Base-by-base conservation (phyloP, 2,888 invertebrate genomes). In the Nomada ferruginata region DNA sequence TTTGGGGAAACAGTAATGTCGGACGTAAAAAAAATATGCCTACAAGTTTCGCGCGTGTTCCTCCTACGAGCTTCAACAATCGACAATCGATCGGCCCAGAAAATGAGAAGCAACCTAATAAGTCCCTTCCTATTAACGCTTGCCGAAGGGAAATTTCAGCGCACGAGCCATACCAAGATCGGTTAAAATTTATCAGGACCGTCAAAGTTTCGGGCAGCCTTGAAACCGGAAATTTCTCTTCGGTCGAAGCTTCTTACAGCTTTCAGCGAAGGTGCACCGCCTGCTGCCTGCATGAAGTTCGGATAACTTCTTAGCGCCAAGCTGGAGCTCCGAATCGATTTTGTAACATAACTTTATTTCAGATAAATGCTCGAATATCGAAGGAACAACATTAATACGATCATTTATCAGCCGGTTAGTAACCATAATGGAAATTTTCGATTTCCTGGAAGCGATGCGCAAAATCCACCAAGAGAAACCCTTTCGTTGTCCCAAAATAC, bases 211-310 rank as follows among this genome's bases (percentile, higher is more conserved):
- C 76, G 68, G 77, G 75, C 75, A 61, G 75, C 36, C 76, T 36
- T 52, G 57, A 59, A 44, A 76, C 76, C 79, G 79, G 79, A 79
- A 79, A 79, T 79, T 79, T 79, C 77, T 70, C 79, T 64, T 76
- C 69, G 79, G 15, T 76, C 52, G 64, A 79, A 79, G 76, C 77
- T 79, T 76, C 79, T 79, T 79, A 79, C 52, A 76, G 50, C 76
- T 79, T 79, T 79, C 79, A 68, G 64, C 78, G 66, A 66, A 36
- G 66, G 61, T 20, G 68, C 53, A 44, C 76, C 69, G 76, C 63
- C 79, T 76, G 79, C 57, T 52, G 63, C 13, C 55, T 69, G 55
- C 13, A 42, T 44, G 47, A 23, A 79, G 69, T 79, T 79, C 52
- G 23, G 3, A 0, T 44, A 79, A 79, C 76, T 79, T 79, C 63